Base-by-base conservation (phyloP, 2,888 invertebrate species). In the Pristionchus arcanus region DNA sequence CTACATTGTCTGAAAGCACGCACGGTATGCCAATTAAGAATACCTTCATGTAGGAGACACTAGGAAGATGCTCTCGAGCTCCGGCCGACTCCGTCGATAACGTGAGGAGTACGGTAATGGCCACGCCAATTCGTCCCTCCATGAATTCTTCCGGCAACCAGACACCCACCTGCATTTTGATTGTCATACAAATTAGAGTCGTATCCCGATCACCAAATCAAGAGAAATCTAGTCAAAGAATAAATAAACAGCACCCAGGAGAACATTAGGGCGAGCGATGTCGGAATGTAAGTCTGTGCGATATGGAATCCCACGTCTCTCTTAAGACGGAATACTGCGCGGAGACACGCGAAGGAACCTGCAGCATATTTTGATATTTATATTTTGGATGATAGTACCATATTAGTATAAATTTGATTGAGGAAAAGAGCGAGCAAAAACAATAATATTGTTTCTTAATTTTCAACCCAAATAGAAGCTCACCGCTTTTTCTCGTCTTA, bases 141-240 rank as follows among this genome's bases (percentile, higher is more conserved):
- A 94, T 95, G 90, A 95, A 95, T 90, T 95, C 95, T 90, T 95
- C 94, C 3, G 95, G 95, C 7, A 95, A 91, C 95, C 95, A 95
- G 7, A 95, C 95, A 11, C 95, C 95, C 0, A 95, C 94, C 93
- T 93, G 68, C 42, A 90, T 90, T 42, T 77, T 49, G 42, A 49
- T 49, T 49, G 13, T 49, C 42, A 49, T 49, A 13, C 42, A 49
- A 49, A 49, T 49, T 49, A 49, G 42, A 49, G 42, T 49, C 42
- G 42, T 49, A 49, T 11, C 42, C 13, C 9, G 42, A 49, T 9
- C 42, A 49, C 42, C 1, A 49, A 13, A 49, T 13, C 11, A 7
- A 49, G 42, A 49, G 42, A 49, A 49, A 49, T 13, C 5, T 42
- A 42, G 42, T 42, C 42, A 13, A 49, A 49, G 11, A 49, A 49